phyloP scores from a whole-genome alignment of 2,797 vertebrate genomes.

The Taeniopygia guttata region DNA sequence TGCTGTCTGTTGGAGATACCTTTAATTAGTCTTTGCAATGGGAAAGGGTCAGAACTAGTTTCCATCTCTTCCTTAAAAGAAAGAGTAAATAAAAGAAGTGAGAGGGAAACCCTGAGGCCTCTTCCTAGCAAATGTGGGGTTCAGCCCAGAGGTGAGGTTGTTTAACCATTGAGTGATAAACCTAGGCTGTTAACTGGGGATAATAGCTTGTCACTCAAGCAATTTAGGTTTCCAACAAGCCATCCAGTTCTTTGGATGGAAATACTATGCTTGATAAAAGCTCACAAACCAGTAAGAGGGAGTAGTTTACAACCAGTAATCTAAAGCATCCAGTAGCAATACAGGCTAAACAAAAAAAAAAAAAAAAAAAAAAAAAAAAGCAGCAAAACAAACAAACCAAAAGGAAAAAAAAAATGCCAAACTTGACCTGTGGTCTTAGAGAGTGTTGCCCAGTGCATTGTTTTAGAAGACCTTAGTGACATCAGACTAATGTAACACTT shows the following conservation, averaged over 20 bases:
- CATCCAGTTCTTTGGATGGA: not conserved
- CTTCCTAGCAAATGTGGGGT: accelerated
- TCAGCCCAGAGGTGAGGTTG: accelerated
- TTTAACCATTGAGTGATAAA: not conserved
- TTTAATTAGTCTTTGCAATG: not conserved
- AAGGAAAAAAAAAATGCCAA: not conserved
- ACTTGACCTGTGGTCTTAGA: not conserved
- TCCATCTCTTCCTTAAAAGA: not conserved
- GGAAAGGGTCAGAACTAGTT: not conserved
- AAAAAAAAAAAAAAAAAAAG: not conserved
- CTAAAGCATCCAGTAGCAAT: not conserved
- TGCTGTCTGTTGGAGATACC: not conserved
- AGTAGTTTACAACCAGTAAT: not conserved
- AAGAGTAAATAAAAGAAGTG: not conserved
- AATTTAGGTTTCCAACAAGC: not conserved
- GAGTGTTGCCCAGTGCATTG: not conserved
- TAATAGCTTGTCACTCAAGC: not conserved
- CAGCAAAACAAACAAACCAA: not conserved
- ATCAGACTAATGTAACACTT: not conserved
- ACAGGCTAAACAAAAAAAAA: not conserved
- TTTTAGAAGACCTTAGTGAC: not conserved
- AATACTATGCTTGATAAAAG: not conserved
- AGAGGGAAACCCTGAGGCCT: not conserved
- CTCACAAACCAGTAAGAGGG: not conserved
- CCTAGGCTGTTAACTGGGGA: accelerated